Percentiles rank a stretch among this genome's conserved stretches.
Evolutionary conservation across 2,113 vertebrate genomes (phyloP).

Genomic region (Syngnathoides biaculeatus): DNA sequence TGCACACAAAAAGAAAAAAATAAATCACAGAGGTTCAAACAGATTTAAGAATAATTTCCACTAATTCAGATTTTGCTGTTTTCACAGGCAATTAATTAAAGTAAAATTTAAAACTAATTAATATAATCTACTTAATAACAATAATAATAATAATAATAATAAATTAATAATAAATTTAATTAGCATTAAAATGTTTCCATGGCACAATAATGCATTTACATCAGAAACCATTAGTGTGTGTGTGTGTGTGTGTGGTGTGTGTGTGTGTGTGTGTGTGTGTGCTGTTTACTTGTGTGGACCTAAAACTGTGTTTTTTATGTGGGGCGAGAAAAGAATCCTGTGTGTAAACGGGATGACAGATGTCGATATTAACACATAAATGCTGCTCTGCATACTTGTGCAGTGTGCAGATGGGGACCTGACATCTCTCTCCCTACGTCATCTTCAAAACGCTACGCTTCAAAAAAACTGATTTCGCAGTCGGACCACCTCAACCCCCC

Average conservation of each 20-base stretch:
- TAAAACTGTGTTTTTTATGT: slow-evolving; percentile 9
- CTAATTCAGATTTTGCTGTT: background rate
- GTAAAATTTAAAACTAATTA: no score
- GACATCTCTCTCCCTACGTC: slow-evolving; percentile 35
- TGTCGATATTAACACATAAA: slow-evolving; percentile 33
- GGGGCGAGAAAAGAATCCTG: slow-evolving; percentile 11
- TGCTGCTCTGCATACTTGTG: slow-evolving; percentile 7
- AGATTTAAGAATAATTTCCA: background rate
- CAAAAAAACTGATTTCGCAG: slow-evolving; percentile 55
- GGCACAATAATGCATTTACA: slow-evolving; percentile 20
- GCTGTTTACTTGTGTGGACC: slow-evolving; percentile 32
- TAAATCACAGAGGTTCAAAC: no score
- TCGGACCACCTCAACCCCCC: slow-evolving; percentile 7
- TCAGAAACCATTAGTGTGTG: slow-evolving; percentile 12
- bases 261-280: no score
- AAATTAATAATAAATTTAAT: no score
- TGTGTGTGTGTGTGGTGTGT: no score
- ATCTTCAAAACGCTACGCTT: slow-evolving; percentile 39
- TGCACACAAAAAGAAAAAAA: no score
- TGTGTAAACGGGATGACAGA: slow-evolving; percentile 36
- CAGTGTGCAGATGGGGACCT: slow-evolving; percentile 34
- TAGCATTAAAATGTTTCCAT: slow-evolving; percentile 9
- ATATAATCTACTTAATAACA: no score
- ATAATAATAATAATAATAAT: no score
- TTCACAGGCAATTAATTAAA: no score